A percentile compares a stretch with the other conserved stretches of the same genome.
phyloP scores from a whole-genome alignment of 2,888 invertebrate species.

The Clistopyga incitator region DNA sequence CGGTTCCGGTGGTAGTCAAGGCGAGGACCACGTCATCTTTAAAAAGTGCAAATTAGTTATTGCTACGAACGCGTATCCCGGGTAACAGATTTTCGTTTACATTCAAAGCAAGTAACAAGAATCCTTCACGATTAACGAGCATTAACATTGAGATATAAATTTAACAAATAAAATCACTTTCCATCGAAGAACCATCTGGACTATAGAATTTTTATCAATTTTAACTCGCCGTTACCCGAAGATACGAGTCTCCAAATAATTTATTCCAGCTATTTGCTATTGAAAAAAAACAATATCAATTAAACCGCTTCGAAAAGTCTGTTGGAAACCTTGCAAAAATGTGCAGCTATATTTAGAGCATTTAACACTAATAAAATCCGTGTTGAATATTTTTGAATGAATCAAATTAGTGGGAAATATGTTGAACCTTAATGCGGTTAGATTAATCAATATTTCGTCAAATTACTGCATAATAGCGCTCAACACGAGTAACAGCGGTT shows the following conservation, averaged over 20 bases:
- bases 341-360: no score
- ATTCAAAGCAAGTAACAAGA: slow-evolving; percentile 34
- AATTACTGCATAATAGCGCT: background rate
- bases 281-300: no score
- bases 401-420: background rate
- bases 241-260: no score
- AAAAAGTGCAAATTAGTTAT: slow-evolving; percentile 73
- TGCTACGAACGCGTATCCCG: slow-evolving; percentile 49
- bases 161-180: slow-evolving; percentile 3
- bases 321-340: no score
- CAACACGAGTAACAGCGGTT: background rate
- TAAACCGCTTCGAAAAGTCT: no score
- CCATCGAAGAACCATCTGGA: background rate
- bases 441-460: background rate
- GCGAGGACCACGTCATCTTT: slow-evolving; percentile 98
- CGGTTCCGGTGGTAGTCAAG: slow-evolving; percentile 97
- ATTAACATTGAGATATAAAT: slow-evolving; percentile 14
- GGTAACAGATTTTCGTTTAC: background rate
- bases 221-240: background rate
- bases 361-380: no score
- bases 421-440: background rate
- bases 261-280: no score
- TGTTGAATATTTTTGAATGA: background rate
- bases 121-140: slow-evolving; percentile 31
- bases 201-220: background rate